Base-by-base conservation (phyloP, 2,113 vertebrate species). In the Sinocyclocheilus maitianheensis region DNA sequence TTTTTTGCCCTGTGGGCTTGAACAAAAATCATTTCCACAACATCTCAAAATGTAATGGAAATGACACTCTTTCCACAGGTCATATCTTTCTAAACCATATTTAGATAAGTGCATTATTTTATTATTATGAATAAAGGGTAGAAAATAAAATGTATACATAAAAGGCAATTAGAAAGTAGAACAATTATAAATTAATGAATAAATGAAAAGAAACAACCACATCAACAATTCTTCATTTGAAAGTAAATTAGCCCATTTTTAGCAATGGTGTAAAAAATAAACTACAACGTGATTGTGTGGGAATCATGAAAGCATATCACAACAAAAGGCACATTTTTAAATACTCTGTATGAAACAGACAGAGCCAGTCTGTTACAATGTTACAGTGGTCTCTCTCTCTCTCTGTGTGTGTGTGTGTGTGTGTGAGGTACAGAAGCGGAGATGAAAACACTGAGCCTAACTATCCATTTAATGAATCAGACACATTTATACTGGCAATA, bases 381-480 rank as follows among this genome's bases (percentile, higher is more conserved):
- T 51, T 11, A 77, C 24, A 77, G 9, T 34, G 9, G 2, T 18
- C 24, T 46, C 26, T 26, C 26, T 26, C 26, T 22, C 18, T 58
- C 4, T 37, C 3, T 71, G 16, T 37, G 34, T 72, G 67, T 22
- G 69, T 72, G 69, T 40, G 37, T 72, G 69, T 43, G n/a, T 48
- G 40, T 67, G 62, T 51, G 0, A 46, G 37, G 6, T 22, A 65
- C 76, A 75, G 87, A 83, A 89, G 86, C 89, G 89, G 89, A 83
- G 88, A 89, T 76, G 84, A 83, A 92, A 92, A 90, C 86, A 87
- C 89, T 85, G 67, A 89, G 87, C 46, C 77, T 81, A 81, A 65
- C 48, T 65, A 65, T 65, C 95, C 95, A 95, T 96, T 95, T 96
- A 96, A 96, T 97, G 96, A 97, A 96, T 96, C 95, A 93, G 94